Evolutionary conservation across 1,140 invertebrate genomes (phyloP), one percentile per base, ranked within the genome.

Genomic region (Hyposmocoma kahamanoa): DNA sequence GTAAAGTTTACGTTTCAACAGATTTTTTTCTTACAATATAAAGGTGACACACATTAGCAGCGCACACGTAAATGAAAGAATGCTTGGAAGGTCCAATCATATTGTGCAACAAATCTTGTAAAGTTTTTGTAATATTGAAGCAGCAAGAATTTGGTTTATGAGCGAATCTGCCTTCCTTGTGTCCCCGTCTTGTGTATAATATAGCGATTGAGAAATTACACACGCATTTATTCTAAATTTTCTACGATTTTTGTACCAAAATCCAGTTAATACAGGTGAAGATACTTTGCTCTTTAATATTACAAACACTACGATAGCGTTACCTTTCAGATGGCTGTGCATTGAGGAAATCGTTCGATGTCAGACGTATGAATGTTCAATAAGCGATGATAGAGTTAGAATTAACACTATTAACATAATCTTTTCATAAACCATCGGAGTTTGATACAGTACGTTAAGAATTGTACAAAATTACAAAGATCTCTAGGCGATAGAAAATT

Each of bases 41-140:
- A 85, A 85, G 69, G 82, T 85, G 82, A 85, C 82, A 85, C 78
- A 81, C 77, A 64, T 30, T 48, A 45, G 67, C 71, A 70, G 70
- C 74, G 73, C 73, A 64, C 77, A 64, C 66, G 59, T 65, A 57
- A 60, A 59, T 60, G 43, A 80, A 79, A 85, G 82, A 85, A 85
- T 85, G 82, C 82, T 84, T 85, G 82, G 76, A 85, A 80, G 72
- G 63, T 72, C 71, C 76, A 81, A 85, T 85, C 82, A 85, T 86
- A 84, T 84, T 86, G 82, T 86, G 82, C 82, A 86, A 79, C 79
- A 71, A 86, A 86, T 86, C 82, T 81, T 86, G 82, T 84, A 65
- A 83, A 78, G 82, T 85, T 82, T 70, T 85, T 85, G 82, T 85
- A 85, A 85, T 85, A 85, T 83, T 84, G 63, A 85, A 85, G 82